Conservation (phyloP, 2,113 vertebrate species). For the Nicator chloris region DNA sequence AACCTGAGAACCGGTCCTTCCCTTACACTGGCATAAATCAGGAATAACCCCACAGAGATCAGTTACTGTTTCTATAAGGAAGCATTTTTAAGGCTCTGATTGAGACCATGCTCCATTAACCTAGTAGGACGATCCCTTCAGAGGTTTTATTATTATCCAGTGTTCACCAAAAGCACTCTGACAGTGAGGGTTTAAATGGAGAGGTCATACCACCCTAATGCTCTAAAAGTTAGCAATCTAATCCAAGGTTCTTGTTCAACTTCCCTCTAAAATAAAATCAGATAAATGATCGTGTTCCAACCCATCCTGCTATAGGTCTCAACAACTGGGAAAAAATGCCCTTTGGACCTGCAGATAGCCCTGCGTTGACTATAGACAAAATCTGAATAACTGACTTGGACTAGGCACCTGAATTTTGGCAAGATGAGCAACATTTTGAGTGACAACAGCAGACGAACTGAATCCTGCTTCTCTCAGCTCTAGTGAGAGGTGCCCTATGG, state of each 20-base stretch:
- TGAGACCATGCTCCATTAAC: slow-evolving; percentile 45
- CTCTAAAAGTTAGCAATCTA: background rate
- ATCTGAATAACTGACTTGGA: background rate
- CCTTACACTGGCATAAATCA: slow-evolving; percentile 51
- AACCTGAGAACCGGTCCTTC: slow-evolving; percentile 31
- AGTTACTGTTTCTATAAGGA: slow-evolving; percentile 46
- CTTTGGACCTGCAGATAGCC: background rate
- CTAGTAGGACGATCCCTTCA: background rate
- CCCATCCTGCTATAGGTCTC: background rate
- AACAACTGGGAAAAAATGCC: background rate
- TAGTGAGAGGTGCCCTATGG: background rate
- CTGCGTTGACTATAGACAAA: background rate
- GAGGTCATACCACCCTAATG: background rate
- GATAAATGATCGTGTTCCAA: background rate
- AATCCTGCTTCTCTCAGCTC: background rate
- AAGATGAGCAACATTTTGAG: background rate
- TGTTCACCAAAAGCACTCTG: background rate
- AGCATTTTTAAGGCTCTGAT: slow-evolving; percentile 48
- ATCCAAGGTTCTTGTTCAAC: background rate
- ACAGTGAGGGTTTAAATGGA: background rate
- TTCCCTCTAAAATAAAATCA: background rate
- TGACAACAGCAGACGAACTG: background rate
- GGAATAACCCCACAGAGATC: slow-evolving; percentile 38
- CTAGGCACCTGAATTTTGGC: background rate
- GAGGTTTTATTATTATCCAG: background rate